phyloP scores from a whole-genome alignment of 1,140 invertebrate genomes.

The Manduca sexta region DNA sequence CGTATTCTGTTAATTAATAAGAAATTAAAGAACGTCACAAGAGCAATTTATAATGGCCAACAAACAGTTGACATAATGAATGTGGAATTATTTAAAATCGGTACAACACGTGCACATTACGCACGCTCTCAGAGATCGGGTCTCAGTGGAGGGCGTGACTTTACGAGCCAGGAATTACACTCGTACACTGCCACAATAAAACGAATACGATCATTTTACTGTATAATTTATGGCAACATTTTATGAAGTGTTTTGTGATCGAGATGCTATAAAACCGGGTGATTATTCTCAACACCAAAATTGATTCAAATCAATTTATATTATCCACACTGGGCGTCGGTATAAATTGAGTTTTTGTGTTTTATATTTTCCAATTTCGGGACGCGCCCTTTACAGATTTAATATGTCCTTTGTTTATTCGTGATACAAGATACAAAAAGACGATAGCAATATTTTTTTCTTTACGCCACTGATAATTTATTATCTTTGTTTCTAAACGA shows the following conservation, averaged over 20 bases:
- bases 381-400: conserved; percentile 12
- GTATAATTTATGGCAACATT: conserved; percentile 29
- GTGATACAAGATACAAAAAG: no score
- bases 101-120: conserved; percentile 24
- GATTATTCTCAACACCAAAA: conserved; percentile 28
- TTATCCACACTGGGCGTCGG: conserved; percentile 16
- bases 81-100: conserved; percentile 19
- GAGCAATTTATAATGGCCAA: no score
- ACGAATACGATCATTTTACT: conserved; percentile 29
- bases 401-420: conserved; percentile 10
- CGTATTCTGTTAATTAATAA: no score
- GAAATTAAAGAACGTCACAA: no score
- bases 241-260: conserved; percentile 33
- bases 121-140: conserved; percentile 3
- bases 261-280: conserved; percentile 24
- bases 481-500: no score
- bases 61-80: conserved; percentile 3
- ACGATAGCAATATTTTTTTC: no score
- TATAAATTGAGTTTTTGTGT: conserved; percentile 26
- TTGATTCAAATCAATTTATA: conserved; percentile 34
- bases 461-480: no score
- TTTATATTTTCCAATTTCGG: conserved; percentile 27
- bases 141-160: conserved; percentile 12
- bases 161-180: conserved; percentile 23
- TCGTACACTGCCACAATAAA: conserved; percentile 16